Evolutionary conservation across 2,888 invertebrate genomes (phyloP).

Genomic region (Phyllotreta striolata): DNA sequence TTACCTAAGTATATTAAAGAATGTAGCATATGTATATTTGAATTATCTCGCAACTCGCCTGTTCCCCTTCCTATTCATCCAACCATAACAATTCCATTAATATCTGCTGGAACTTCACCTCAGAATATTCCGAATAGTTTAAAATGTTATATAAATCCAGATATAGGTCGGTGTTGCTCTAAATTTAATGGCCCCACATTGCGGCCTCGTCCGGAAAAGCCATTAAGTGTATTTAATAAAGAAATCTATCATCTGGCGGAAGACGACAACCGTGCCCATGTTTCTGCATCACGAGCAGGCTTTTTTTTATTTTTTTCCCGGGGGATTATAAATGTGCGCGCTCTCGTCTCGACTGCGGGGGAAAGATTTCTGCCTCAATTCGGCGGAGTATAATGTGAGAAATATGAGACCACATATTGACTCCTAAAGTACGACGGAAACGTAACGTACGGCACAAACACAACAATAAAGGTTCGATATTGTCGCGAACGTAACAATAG

Average conservation of each 20-base stretch:
- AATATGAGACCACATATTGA: slow-evolving; percentile 31
- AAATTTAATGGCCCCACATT: slow-evolving; percentile 4
- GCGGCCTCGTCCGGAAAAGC: neutral
- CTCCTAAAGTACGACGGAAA: slow-evolving; percentile 23
- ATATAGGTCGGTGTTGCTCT: neutral
- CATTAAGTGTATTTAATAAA: slow-evolving; percentile 19
- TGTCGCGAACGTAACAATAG: slow-evolving; percentile 8
- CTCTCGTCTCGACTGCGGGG: slow-evolving; percentile 18
- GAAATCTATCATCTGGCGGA: slow-evolving; percentile 5
- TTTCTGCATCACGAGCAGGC: slow-evolving; percentile 14
- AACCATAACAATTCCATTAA: too few species aligned
- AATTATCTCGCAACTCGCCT: too few species aligned
- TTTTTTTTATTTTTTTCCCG: slow-evolving; percentile 27
- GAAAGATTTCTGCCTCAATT: slow-evolving; percentile 21
- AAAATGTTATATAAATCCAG: too few species aligned
- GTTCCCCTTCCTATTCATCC: too few species aligned
- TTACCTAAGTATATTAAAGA: too few species aligned
- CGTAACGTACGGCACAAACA: slow-evolving; percentile 11
- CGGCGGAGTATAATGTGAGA: slow-evolving; percentile 26
- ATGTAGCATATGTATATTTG: too few species aligned
- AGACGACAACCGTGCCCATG: slow-evolving; percentile 2
- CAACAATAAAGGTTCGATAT: slow-evolving; percentile 22
- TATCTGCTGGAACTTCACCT: too few species aligned
- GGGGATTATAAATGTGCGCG: slow-evolving; percentile 28
- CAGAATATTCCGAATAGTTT: too few species aligned